Evolutionary conservation across 1,140 invertebrate genomes (phyloP), one percentile per base, ranked within the genome.

Genomic region (Pseudomyrmex concolor): DNA sequence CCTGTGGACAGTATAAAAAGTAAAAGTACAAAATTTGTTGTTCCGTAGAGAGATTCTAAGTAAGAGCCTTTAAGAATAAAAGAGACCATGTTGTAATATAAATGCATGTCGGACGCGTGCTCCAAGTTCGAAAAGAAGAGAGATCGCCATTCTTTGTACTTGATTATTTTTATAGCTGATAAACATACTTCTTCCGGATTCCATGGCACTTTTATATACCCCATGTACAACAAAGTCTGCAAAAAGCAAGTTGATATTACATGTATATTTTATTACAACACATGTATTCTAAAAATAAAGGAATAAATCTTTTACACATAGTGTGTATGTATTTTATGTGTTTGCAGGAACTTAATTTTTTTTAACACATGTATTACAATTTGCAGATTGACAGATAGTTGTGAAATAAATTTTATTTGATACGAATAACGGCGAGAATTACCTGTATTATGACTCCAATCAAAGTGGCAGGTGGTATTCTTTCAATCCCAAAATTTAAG

Each of bases 71-170:
- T 97, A 25, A 95, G 91, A 9, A 97, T 91, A 55, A 97, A 95
- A 1, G 96, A 97, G 15, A 95, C 91, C 96, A 97, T 97, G 88
- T 97, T 97, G 90, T 96, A 97, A 89, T 97, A 97, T 0, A 97
- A 93, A 93, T 97, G 96, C 95, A 96, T 96, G 85, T 97, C 96
- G 66, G 96, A 95, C 1, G 94, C 96, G 93, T 97, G 96, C 91
- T 96, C 96, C 83, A 97, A 95, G 13, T 95, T 94, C 2, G 95
- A 95, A 8, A 96, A 83, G 10, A 97, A 68, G 15, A 97, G 94
- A 13, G 96, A 93, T 19, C 92, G 89, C 93, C 95, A 97, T 78
- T 97, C 94, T 71, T 91, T 92, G 19, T 94, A 89, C 45, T 95
- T 93, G 17, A 95, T 92, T 25, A 97, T 91, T 84, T 95, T 93